phyloP scores from a whole-genome alignment of 2,888 invertebrate species.

The Lamproptera curius region DNA sequence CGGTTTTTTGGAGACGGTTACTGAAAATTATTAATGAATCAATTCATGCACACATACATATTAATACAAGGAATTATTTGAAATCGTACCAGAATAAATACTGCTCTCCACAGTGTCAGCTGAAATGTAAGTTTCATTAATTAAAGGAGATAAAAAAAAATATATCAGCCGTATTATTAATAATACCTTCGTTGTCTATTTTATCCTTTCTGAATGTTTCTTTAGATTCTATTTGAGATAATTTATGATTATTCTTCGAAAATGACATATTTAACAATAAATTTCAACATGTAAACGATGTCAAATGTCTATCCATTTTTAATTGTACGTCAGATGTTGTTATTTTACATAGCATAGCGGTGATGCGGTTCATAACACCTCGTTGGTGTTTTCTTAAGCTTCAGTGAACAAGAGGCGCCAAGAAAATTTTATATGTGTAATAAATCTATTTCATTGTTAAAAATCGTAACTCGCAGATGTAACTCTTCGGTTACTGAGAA shows the following conservation, averaged over 20 bases:
- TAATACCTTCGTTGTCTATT: slow-evolving; percentile 54
- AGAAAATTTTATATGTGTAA: too few relatives aligned
- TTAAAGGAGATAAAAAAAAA: too few relatives aligned
- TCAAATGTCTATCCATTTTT: slow-evolving; percentile 69
- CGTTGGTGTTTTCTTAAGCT: too few relatives aligned
- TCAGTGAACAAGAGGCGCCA: too few relatives aligned
- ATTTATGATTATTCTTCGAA: slow-evolving; percentile 65
- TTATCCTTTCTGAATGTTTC: slow-evolving; percentile 42
- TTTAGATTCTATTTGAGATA: slow-evolving; percentile 56
- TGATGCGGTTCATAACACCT: slow-evolving; percentile 20
- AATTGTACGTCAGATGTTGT: slow-evolving; percentile 48
- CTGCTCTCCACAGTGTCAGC: slow-evolving; percentile 47
- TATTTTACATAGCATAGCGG: slow-evolving; percentile 41
- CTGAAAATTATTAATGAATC: slow-evolving; percentile 46
- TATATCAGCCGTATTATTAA: not conserved
- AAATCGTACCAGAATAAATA: slow-evolving; percentile 59
- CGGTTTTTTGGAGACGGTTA: slow-evolving; percentile 65
- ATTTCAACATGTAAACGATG: slow-evolving; percentile 69
- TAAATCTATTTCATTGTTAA: too few relatives aligned
- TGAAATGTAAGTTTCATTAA: slow-evolving; percentile 34
- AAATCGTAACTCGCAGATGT: too few relatives aligned
- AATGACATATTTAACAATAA: slow-evolving; percentile 74
- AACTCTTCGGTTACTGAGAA: too few relatives aligned
- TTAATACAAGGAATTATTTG: not conserved
- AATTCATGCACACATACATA: too few relatives aligned